Percentiles rank a stretch among this genome's conserved stretches.
Conservation (phyloP, 2,113 vertebrate species). For the Nettapus auritus region DNA sequence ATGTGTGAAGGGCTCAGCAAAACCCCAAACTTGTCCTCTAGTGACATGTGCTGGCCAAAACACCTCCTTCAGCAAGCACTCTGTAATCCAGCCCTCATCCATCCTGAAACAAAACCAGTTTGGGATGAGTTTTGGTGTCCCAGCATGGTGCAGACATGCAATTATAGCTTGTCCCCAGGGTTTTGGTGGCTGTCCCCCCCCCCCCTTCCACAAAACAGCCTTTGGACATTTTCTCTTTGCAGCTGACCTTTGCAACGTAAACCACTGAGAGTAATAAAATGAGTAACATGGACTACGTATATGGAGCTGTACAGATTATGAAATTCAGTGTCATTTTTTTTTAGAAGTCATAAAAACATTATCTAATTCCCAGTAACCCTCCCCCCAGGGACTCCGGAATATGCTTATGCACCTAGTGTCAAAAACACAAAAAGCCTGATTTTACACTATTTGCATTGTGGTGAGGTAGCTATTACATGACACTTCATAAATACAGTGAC, state of each 20-base stretch:
- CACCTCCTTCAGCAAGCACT: not conserved
- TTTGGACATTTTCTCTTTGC: not conserved
- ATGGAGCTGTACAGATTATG: not conserved
- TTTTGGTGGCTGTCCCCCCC: not conserved
- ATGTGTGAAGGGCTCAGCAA: not conserved
- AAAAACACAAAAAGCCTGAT: not conserved
- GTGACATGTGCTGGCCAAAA: not conserved
- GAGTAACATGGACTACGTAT: not conserved
- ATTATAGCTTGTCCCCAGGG: not conserved
- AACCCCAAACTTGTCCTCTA: not conserved
- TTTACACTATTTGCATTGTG: not conserved
- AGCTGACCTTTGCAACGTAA: not conserved
- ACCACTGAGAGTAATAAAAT: not conserved
- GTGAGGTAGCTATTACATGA: not conserved
- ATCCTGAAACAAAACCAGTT: not conserved
- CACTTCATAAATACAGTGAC: slow-evolving; percentile 32
- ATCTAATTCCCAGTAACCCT: not conserved
- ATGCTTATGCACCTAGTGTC: slow-evolving; percentile 5
- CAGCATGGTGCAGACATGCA: not conserved
- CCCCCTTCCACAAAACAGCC: not conserved
- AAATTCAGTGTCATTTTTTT: not conserved
- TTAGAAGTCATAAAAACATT: slow-evolving; percentile 36
- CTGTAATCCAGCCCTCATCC: not conserved
- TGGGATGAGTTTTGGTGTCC: not conserved
- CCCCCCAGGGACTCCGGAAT: not conserved